Percentiles rank a stretch among this genome's conserved stretches.
These are phyloP conservation scores for Euleptes europaea DNA, from an alignment of 2,113 vertebrate species.

Conservation along the genomic window DNA sequence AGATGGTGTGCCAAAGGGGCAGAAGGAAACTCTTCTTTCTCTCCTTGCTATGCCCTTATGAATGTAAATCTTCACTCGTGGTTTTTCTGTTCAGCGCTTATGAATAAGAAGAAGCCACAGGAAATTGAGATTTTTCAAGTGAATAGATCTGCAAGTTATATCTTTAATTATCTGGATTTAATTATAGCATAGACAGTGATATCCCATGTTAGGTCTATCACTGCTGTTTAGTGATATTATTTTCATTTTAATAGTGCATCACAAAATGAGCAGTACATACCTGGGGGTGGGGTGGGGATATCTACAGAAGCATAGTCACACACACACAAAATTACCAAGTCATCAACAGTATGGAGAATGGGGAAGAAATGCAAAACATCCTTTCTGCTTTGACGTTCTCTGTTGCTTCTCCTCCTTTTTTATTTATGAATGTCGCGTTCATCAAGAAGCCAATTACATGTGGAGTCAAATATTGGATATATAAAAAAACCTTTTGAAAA, in stretches of 20 bases:
- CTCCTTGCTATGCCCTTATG: background rate
- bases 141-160: conserved; percentile 1
- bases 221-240: background rate
- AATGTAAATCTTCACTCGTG: background rate
- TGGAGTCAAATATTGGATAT: background rate
- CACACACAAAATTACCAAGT: too few relatives aligned
- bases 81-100: background rate
- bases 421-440: background rate
- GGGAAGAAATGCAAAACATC: background rate
- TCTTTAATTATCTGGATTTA: background rate
- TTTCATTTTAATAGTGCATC: background rate
- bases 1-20: background rate
- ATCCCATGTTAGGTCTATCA: background rate
- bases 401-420: background rate
- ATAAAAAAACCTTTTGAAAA: background rate
- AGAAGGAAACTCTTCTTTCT: background rate
- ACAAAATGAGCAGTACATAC: background rate
- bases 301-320: too few relatives aligned
- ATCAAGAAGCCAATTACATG: background rate
- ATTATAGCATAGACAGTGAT: background rate
- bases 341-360: too few relatives aligned
- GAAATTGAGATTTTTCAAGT: background rate
- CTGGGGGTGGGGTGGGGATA: too few relatives aligned
- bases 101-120: background rate
- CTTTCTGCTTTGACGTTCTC: background rate